Percentiles rank a stretch among this genome's conserved stretches.
Evolutionary conservation across 2,888 invertebrate species (phyloP).

Genomic region (Meliscaeva auricollis): DNA sequence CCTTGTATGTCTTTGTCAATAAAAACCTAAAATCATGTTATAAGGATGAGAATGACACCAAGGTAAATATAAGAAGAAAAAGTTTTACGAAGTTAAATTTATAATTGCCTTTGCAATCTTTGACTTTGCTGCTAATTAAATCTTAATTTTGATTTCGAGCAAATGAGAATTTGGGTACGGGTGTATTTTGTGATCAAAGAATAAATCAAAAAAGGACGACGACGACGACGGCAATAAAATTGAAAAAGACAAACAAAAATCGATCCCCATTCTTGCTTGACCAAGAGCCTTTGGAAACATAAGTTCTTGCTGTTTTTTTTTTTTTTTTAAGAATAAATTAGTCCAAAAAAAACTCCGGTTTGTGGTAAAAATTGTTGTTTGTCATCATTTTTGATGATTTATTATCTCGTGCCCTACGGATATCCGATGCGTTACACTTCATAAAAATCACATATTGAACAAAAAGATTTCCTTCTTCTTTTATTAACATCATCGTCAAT

Average conservation of each 20-base stretch:
- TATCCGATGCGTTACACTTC: conserved; percentile 78
- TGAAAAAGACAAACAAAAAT: no score
- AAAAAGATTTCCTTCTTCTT: conserved; percentile 21
- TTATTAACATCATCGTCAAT: conserved; percentile 25
- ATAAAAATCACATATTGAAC: conserved; percentile 72
- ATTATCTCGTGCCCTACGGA: conserved; percentile 78
- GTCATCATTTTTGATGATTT: conserved; percentile 71
- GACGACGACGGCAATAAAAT: no score
- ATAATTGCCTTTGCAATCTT: conserved; percentile 39
- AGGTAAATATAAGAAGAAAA: conserved; percentile 47
- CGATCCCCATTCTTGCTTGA: background rate
- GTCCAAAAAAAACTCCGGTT: background rate
- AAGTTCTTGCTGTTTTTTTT: no score
- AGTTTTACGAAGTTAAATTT: conserved; percentile 56
- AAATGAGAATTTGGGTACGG: background rate
- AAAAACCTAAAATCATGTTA: conserved; percentile 11
- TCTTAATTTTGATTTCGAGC: conserved; percentile 31
- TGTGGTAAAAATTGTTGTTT: conserved; percentile 34
- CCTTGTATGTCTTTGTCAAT: background rate
- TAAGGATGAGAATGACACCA: conserved; percentile 15
- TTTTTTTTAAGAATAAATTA: conserved; percentile 8
- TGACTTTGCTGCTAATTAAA: conserved; percentile 56
- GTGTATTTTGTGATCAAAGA: background rate
- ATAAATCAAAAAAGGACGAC: no score
- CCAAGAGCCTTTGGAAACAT: background rate